These are phyloP conservation scores for Netta rufina DNA, from an alignment of 2,797 vertebrate genomes.

Conservation along the genomic window DNA sequence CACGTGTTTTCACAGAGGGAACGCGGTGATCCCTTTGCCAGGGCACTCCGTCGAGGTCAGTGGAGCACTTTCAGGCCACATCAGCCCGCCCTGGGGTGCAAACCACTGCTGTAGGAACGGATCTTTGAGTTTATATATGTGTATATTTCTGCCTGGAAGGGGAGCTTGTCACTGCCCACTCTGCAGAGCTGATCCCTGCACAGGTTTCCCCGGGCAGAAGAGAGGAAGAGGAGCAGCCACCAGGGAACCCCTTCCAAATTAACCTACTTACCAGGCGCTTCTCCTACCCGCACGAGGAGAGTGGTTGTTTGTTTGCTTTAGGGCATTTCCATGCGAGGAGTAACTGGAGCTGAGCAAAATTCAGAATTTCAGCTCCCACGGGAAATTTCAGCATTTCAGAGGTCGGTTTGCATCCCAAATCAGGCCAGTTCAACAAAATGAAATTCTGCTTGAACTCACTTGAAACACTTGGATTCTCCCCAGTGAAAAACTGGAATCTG, in stretches of 20 bases:
- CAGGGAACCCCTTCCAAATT: neutral
- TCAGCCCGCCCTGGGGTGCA: neutral
- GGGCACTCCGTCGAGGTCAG: neutral
- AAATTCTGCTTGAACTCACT: constrained; percentile 24
- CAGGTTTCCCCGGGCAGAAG: neutral
- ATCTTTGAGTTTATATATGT: neutral
- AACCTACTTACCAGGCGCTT: neutral
- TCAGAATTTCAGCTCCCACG: neutral
- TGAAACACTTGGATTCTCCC: neutral
- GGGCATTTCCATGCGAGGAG: constrained; percentile 1
- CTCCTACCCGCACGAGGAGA: neutral
- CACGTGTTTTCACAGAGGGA: neutral
- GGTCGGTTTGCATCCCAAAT: neutral
- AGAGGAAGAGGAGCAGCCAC: constrained; percentile 8
- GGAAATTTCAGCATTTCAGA: constrained; percentile 36
- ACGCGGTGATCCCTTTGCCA: neutral
- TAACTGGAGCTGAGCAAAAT: constrained; percentile 25
- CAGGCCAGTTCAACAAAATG: constrained; percentile 27
- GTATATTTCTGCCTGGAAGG: neutral
- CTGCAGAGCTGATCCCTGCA: neutral
- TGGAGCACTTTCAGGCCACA: neutral
- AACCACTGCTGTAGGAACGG: neutral
- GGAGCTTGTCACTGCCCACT: neutral
- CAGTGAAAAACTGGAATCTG: neutral
- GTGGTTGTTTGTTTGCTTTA: constrained; percentile 33